Evolutionary conservation across 2,888 invertebrate genomes (phyloP).

Genomic region (Choristoneura rosaceana): DNA sequence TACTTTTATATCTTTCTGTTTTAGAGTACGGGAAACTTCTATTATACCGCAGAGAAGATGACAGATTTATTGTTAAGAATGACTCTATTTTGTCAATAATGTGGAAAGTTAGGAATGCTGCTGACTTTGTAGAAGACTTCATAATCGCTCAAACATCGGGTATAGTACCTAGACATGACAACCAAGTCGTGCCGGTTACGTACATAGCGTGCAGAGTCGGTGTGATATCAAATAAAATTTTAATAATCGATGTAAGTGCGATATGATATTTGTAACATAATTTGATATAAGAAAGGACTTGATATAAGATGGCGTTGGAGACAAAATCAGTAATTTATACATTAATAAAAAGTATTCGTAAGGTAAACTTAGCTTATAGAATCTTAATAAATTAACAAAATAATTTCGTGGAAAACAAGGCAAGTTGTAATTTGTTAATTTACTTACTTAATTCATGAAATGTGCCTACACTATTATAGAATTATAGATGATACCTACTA

Average conservation of each 20-base stretch:
- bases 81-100: constrained; percentile 83
- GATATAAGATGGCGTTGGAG: too few species aligned
- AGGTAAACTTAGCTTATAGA: too few species aligned
- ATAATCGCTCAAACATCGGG: constrained; percentile 75
- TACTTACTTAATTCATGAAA: too few species aligned
- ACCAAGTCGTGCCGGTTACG: constrained; percentile 77
- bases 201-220: constrained; percentile 79
- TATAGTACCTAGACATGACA: constrained; percentile 72
- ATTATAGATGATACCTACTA: background rate
- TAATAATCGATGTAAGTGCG: constrained; percentile 76
- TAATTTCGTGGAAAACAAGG: too few species aligned
- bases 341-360: too few species aligned
- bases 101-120: constrained; percentile 81
- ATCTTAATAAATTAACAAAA: too few species aligned
- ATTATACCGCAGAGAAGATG: constrained; percentile 78
- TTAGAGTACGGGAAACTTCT: constrained; percentile 84
- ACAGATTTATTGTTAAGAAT: constrained; percentile 82
- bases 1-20: constrained; percentile 27
- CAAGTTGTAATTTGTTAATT: too few species aligned
- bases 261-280: constrained; percentile 38
- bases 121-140: constrained; percentile 75
- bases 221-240: constrained; percentile 65
- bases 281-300: background rate
- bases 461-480: background rate
- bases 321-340: too few species aligned